phyloP scores from a whole-genome alignment of 1,140 invertebrate species.

The Ceratoteleas bidentatus region DNA sequence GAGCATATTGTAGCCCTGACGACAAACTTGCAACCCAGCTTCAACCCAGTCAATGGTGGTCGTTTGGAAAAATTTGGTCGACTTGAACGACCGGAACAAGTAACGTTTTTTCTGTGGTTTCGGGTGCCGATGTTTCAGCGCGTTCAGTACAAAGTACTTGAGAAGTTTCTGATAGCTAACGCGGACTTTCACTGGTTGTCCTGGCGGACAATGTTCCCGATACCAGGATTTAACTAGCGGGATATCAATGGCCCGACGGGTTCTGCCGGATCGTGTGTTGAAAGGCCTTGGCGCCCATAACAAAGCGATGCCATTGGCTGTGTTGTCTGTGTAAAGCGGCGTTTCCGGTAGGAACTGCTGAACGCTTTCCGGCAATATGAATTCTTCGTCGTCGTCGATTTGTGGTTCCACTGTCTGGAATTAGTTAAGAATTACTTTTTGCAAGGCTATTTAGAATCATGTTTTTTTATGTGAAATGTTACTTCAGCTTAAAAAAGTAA shows the following conservation, averaged over 20 bases:
- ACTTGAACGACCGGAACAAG: constrained; percentile 99
- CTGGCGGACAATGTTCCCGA: constrained; percentile 98
- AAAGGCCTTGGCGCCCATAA: constrained; percentile 99
- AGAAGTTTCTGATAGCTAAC: constrained; percentile 99
- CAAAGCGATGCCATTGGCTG: constrained; percentile 99
- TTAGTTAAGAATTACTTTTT: constrained; percentile 20
- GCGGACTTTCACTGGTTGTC: constrained; percentile 99
- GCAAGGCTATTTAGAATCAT: not conserved
- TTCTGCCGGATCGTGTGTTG: constrained; percentile 94
- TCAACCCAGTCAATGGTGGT: constrained; percentile 99
- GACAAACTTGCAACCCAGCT: constrained; percentile 97
- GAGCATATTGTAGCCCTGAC: constrained; percentile 99
- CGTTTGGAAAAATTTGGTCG: constrained; percentile 99
- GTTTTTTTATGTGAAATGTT: not conserved
- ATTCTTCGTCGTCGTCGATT: constrained; percentile 97
- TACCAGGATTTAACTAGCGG: constrained; percentile 99
- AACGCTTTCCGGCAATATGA: constrained; percentile 93
- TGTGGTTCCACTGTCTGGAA: constrained; percentile 90
- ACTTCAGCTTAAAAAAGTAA: no score
- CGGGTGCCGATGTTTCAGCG: constrained; percentile 97
- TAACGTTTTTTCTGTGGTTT: constrained; percentile 99
- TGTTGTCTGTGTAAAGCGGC: constrained; percentile 98
- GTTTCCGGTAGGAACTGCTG: constrained; percentile 96
- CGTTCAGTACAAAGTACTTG: constrained; percentile 99
- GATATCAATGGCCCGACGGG: constrained; percentile 96